phyloP scores from a whole-genome alignment of 1,140 invertebrate species.

The Zaprionus lachaisei region DNA sequence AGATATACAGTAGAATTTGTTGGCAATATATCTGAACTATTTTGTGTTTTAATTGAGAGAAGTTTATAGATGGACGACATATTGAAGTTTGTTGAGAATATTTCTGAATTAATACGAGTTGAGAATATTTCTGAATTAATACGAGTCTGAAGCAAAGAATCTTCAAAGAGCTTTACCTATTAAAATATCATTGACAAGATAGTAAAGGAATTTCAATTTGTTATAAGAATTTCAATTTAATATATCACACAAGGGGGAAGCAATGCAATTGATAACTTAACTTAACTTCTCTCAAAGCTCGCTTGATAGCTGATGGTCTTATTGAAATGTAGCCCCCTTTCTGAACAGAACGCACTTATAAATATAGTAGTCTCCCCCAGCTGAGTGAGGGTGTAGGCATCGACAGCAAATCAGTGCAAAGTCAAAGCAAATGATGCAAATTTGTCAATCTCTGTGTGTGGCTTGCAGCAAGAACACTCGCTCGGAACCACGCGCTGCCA shows the following conservation, averaged over 20 bases:
- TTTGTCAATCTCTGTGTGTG: slow-evolving; percentile 42
- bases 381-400: neutral
- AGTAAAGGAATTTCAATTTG: neutral
- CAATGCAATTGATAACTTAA: neutral
- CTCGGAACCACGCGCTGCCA: slow-evolving; percentile 70
- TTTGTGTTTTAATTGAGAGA: neutral
- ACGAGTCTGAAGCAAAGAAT: too few species aligned
- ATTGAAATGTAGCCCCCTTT: too few species aligned
- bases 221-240: too few species aligned
- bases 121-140: too few species aligned
- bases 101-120: too few species aligned
- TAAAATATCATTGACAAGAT: too few species aligned
- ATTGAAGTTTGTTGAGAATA: too few species aligned
- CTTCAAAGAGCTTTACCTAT: too few species aligned
- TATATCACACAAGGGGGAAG: too few species aligned
- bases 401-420: slow-evolving; percentile 23
- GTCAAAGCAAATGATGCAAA: slow-evolving; percentile 60
- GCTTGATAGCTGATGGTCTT: too few species aligned
- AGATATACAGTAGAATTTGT: too few species aligned
- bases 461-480: slow-evolving; percentile 79
- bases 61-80: too few species aligned
- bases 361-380: neutral
- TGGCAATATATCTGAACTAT: neutral
- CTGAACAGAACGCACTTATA: neutral
- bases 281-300: neutral